Evolutionary conservation across 2,888 invertebrate species (phyloP).

Genomic region (Dermolepida albohirtum): DNA sequence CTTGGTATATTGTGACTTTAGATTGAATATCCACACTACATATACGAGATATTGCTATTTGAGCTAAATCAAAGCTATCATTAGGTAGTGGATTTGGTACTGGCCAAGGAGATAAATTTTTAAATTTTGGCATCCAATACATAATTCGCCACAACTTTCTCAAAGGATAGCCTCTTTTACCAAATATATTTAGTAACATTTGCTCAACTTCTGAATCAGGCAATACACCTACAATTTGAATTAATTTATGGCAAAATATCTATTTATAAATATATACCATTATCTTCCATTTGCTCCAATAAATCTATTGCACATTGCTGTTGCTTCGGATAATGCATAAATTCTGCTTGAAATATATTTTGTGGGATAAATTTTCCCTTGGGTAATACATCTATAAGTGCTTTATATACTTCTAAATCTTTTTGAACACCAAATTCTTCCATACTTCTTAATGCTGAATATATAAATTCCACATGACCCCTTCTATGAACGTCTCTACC

Average conservation of each 20-base stretch:
- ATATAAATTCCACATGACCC: constrained; percentile 95
- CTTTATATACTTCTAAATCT: constrained; percentile 88
- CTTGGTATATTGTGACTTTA: constrained; percentile 72
- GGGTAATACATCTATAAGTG: constrained; percentile 86
- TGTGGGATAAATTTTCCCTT: constrained; percentile 88
- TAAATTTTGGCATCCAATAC: constrained; percentile 96
- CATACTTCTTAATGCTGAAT: constrained; percentile 89
- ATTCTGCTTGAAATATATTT: constrained; percentile 87
- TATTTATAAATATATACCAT: constrained; percentile 67
- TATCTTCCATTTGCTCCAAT: constrained; percentile 94
- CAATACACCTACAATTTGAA: constrained; percentile 82
- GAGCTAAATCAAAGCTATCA: constrained; percentile 82
- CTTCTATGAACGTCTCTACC: constrained; percentile 76
- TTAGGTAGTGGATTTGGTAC: constrained; percentile 82
- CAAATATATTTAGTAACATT: constrained; percentile 87
- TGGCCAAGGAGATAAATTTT: constrained; percentile 88
- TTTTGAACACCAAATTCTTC: constrained; percentile 89
- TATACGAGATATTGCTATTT: constrained; percentile 86
- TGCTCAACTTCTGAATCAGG: constrained; percentile 91
- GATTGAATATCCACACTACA: constrained; percentile 83
- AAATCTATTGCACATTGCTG: constrained; percentile 94
- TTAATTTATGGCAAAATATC: constrained; percentile 12
- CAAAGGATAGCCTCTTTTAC: constrained; percentile 77
- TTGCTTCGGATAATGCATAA: constrained; percentile 95
- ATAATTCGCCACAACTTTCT: constrained; percentile 84